Base-by-base conservation (phyloP, 2,888 invertebrate species). In the Spisula solida region DNA sequence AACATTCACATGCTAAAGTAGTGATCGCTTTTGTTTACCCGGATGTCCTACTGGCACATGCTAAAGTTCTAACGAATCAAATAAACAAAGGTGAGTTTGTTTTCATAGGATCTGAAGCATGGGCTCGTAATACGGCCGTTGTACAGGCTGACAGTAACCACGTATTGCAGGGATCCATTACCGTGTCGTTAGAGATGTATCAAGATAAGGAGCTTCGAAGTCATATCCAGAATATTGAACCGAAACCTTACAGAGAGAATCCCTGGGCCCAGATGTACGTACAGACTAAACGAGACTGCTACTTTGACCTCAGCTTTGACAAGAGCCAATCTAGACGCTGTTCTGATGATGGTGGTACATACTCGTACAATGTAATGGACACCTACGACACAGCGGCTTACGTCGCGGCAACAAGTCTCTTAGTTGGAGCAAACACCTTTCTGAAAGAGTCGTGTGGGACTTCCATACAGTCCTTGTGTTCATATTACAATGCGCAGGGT, bases 51-150 rank as follows among this genome's bases (percentile, higher is more conserved):
- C 14, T 34, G n/a, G 48, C 51, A 0, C 55, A 90, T 0, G 51
- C 91, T 16, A 14, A n/a, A 14, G 79, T 66, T 8, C 18, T 93
- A 1, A 80, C 84, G 16, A 51, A 41, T 16, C 79, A 81, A 66
- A 75, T 91, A 85, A 60, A 86, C 1, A 80, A 60, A 56, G 92
- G 92, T 0, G 90, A 93, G 31, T 93, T 93, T 48, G 47, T 93
- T 14, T 93, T 93, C 20, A 91, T 93, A 55, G 93, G 93, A n/a
- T 93, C 93, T 0, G 92, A 92, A 66, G 84, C 93, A 18, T 93
- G 91, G 91, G 90, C 89, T 55, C 89, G 82, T 20, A 90, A 88
- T 25, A 14, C 18, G 0, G 81, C 83, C 20, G 75, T 89, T 0
- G 18, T 91, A 16, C 12, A 47, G 12, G 75, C 78, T n/a, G 86